Evolutionary conservation across 1,140 invertebrate species (phyloP), one percentile per base, ranked within the genome.

Genomic region (Papilio helenus): DNA sequence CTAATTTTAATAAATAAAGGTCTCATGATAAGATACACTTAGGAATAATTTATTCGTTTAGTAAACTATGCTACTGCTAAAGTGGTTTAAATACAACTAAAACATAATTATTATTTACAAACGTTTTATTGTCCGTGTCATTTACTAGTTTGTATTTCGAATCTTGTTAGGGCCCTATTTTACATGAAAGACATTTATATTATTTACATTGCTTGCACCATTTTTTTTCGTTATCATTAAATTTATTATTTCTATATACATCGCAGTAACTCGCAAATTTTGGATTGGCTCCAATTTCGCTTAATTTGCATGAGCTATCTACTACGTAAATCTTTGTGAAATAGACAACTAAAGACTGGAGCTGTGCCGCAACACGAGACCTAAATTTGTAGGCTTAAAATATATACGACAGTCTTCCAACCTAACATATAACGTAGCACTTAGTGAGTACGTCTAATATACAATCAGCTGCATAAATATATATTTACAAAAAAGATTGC

Each of bases 271-370:
- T 68, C 61, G 23, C 0, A 68, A 29, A 16, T 68, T 68, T 68
- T 68, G 61, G 61, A 68, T 68, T 68, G 61, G 61, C 34, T 68
- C 61, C 61, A 68, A 68, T 68, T 68, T 34, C 26, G 61, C 26
- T 68, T 68, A 68, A 68, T 68, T 68, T 68, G 61, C 61, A 68
- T 68, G 61, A 68, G 61, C 61, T 68, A 68, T 68, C 61, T 26
- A 68, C 34, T 68, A 68, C 61, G 61, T 68, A 68, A 68, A 68
- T 68, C 61, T 68, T 68, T 68, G 61, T 29, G 61, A 68, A 68
- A 68, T 68, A 68, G 61, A 68, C 61, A 68, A 68, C 61, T 68
- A 68, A 68, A 68, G 61, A 68, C 61, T 29, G 61, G 26, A 68
- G 26, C 14, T 34, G 61, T 29, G 61, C 61, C 61, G 26, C 61